phyloP scores from a whole-genome alignment of 2,888 invertebrate genomes.

The Hemaris fuciformis region DNA sequence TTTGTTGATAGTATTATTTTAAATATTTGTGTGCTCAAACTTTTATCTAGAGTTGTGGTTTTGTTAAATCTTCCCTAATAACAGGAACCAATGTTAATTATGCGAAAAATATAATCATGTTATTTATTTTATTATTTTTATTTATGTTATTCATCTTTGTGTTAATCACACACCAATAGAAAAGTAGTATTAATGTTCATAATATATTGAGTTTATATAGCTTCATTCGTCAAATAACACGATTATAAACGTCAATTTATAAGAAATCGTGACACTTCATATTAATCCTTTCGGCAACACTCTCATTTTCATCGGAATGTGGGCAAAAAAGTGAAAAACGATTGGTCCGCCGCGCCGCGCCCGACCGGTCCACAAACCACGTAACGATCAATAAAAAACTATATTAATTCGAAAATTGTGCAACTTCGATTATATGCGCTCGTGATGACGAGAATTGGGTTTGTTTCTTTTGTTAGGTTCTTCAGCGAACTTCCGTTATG shows the following conservation, averaged over 20 bases:
- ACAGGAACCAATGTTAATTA: too few relatives aligned
- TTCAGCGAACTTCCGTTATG: not conserved
- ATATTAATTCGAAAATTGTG: conserved; percentile 43
- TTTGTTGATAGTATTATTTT: too few relatives aligned
- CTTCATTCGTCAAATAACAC: not conserved
- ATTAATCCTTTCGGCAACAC: conserved; percentile 24
- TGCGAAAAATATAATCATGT: too few relatives aligned
- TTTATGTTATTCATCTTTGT: too few relatives aligned
- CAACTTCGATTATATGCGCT: conserved; percentile 32
- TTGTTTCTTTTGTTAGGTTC: conserved; percentile 1
- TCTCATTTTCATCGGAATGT: conserved; percentile 58
- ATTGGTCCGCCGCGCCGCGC: conserved; percentile 20
- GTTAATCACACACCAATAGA: too few relatives aligned
- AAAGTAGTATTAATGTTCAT: too few relatives aligned
- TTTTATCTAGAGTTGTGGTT: too few relatives aligned
- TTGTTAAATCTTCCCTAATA: too few relatives aligned
- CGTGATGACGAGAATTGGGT: conserved; percentile 16
- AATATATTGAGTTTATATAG: not conserved
- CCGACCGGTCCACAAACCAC: conserved; percentile 31
- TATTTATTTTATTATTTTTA: too few relatives aligned
- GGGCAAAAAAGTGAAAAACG: conserved; percentile 35
- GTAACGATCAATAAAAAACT: conserved; percentile 29
- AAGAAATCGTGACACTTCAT: not conserved
- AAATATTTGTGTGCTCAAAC: too few relatives aligned
- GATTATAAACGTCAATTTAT: not conserved